Percentiles rank a stretch among this genome's conserved stretches.
Evolutionary conservation across 2,113 vertebrate genomes (phyloP).

Genomic region (Hippoglossus stenolepis): DNA sequence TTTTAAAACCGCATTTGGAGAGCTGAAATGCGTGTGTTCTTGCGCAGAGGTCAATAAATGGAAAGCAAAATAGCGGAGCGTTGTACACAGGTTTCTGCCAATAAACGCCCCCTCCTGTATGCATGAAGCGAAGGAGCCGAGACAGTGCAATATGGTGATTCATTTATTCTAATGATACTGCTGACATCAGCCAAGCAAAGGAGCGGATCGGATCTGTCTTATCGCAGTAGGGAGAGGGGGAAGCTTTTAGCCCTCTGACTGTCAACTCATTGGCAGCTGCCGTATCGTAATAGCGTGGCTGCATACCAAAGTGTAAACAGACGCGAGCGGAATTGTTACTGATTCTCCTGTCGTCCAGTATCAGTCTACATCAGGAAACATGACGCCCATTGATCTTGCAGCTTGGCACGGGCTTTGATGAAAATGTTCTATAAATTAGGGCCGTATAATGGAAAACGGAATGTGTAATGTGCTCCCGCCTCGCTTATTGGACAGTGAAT

Average conservation of each 20-base stretch:
- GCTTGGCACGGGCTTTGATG: conserved; percentile 60
- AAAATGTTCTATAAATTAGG: conserved; percentile 71
- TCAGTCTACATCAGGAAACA: conserved; percentile 67
- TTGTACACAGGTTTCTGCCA: conserved; percentile 51
- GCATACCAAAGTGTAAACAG: conserved; percentile 72
- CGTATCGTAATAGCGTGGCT: conserved; percentile 47
- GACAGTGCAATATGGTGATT: conserved; percentile 71
- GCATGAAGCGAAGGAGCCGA: conserved; percentile 38
- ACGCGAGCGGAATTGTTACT: conserved; percentile 63
- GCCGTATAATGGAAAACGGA: conserved; percentile 63
- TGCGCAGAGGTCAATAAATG: conserved; percentile 64
- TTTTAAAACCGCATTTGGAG: conserved; percentile 43
- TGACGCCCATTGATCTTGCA: conserved; percentile 54
- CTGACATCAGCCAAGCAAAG: conserved; percentile 68
- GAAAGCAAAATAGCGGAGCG: conserved; percentile 40
- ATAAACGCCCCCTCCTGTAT: conserved; percentile 50
- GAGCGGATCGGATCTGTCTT: conserved; percentile 72
- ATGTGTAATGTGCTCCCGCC: conserved; percentile 51
- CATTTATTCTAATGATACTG: conserved; percentile 73
- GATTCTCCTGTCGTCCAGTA: conserved; percentile 56
- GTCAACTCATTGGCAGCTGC: conserved; percentile 69
- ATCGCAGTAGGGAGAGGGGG: conserved; percentile 44
- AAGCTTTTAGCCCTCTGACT: conserved; percentile 59
- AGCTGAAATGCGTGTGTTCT: conserved; percentile 34
- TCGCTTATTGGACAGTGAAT: conserved; percentile 62